Evolutionary conservation across 2,888 invertebrate genomes (phyloP).

Genomic region (Ormia ochracea): DNA sequence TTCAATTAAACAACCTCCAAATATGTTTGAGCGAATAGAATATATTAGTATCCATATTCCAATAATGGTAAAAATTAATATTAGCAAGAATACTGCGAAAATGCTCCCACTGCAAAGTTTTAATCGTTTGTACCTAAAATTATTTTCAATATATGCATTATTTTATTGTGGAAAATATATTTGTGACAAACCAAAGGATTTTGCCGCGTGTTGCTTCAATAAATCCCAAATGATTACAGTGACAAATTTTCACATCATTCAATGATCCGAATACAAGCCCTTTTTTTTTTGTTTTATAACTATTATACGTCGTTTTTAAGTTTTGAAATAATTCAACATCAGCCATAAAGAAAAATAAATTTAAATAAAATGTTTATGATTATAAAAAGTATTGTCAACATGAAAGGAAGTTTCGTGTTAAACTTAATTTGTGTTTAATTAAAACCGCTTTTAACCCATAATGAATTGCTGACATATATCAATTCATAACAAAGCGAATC

Average conservation of each 20-base stretch:
- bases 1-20: constrained; percentile 65
- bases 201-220: constrained; percentile 41
- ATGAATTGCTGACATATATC: not conserved
- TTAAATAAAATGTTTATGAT: not conserved
- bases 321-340: constrained; percentile 63
- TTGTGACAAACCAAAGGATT: constrained; percentile 38
- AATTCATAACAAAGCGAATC: not conserved
- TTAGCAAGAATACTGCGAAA: constrained; percentile 9
- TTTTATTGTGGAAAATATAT: not conserved
- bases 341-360: constrained; percentile 63
- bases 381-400: not conserved
- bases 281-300: constrained; percentile 57
- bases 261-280: constrained; percentile 60
- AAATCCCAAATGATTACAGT: constrained; percentile 65
- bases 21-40: constrained; percentile 62
- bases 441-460: too few species aligned
- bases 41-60: constrained; percentile 54
- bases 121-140: constrained; percentile 57
- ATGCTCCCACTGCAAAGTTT: constrained; percentile 41
- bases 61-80: constrained; percentile 59
- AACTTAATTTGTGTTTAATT: too few species aligned
- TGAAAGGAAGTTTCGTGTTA: not conserved
- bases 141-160: not conserved
- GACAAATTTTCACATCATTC: constrained; percentile 63
- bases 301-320: constrained; percentile 62